Base-by-base conservation (phyloP, 2,113 vertebrate species). In the Varanus komodoensis region DNA sequence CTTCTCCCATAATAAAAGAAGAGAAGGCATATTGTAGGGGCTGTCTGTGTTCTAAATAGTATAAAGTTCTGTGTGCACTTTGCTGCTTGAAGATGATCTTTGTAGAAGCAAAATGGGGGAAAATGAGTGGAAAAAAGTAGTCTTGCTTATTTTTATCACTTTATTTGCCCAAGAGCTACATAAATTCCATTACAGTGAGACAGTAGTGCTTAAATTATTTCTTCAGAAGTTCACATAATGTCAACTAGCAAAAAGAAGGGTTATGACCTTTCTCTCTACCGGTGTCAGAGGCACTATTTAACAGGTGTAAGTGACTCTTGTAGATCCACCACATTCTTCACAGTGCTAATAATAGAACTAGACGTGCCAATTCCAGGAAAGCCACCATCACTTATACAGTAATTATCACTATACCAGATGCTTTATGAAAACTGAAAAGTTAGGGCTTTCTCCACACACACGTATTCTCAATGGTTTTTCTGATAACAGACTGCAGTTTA, bases 221-320 rank as follows among this genome's bases (percentile, higher is more conserved):
- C 34, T 67, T 29, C 23, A 79, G 25, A 44, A 67, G 6, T 68
- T 25, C 9, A 19, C 38, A 19, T 67, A 87, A 79, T 74, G 12
- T 44, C 15, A 5, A 32, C 32, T 54, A 38, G 32, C 48, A 86
- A 11, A 9, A 38, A 52, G 32, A 52, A 5, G 21, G n/a, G 48
- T n/a, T 86, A 34, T 57, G 84, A 73, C 71, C 52, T 86, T 50
- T 86, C 19, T 54, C 84, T 57, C 32, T 27, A 12, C 32, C 52
- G 8, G 9, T 57, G 17, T 75, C 50, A n/a, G 69, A 86, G 50
- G 32, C 21, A 57, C 32, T 19, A 44, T 52, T 17, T 8, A 86
- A 75, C 52, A 86, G 71, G 84, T 57, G 44, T 85, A 50, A 85
- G 50, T 75, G 50, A 38, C 21, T 86, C 68, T 86, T 75, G n/a